Conservation (phyloP, 2,888 invertebrate genomes). For the Lasioglossum pauxillum region DNA sequence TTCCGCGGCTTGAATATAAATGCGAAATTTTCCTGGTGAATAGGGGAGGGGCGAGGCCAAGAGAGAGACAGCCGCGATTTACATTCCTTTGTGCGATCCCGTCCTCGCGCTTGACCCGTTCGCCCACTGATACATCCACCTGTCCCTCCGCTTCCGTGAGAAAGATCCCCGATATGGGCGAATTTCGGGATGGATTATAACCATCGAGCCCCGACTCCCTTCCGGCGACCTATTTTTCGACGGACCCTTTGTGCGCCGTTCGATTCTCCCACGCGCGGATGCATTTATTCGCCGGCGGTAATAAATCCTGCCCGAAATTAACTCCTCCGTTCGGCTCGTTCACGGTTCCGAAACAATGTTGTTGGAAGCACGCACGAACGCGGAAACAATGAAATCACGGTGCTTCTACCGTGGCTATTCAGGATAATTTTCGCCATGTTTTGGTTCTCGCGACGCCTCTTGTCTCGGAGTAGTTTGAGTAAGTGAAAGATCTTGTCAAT, state of each 20-base stretch:
- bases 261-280: not conserved
- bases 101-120: not conserved
- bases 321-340: not conserved
- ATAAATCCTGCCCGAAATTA: not conserved
- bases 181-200: constrained; percentile 42
- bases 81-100: constrained; percentile 64
- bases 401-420: not conserved
- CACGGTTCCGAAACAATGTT: not conserved
- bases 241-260: not conserved
- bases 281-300: not conserved
- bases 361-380: not conserved
- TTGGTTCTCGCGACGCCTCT: too few relatives aligned
- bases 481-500: too few relatives aligned
- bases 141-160: constrained; percentile 27
- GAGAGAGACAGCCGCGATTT: constrained; percentile 49
- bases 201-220: not conserved
- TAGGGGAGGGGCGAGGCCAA: constrained; percentile 12
- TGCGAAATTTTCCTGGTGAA: constrained; percentile 60
- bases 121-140: constrained; percentile 1
- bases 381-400: not conserved
- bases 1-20: constrained; percentile 65
- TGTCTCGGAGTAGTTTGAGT: too few relatives aligned
- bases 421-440: too few relatives aligned
- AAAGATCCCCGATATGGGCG: constrained; percentile 51
- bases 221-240: constrained; percentile 40